A percentile compares a stretch with the other conserved stretches of the same genome.
Evolutionary conservation across 2,797 vertebrate genomes (phyloP).

Genomic region (Siniperca scherzeri): DNA sequence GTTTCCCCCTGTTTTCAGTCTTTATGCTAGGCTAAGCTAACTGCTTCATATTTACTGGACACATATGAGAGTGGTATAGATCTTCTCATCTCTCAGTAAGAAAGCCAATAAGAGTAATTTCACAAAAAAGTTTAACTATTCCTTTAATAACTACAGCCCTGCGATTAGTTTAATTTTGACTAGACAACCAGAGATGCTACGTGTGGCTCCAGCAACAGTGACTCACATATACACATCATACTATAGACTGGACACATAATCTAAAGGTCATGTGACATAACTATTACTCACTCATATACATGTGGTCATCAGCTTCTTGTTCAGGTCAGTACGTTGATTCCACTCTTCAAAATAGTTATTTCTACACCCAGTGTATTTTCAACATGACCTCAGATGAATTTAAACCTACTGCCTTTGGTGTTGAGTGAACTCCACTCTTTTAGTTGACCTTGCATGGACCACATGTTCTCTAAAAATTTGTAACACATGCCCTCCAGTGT

Average conservation of each 20-base stretch:
- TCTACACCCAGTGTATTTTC: not conserved
- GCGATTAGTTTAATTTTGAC: not conserved
- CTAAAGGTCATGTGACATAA: not conserved
- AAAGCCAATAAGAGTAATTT: not conserved
- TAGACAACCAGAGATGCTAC: not conserved
- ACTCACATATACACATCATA: not conserved
- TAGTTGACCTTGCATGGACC: conserved; percentile 15
- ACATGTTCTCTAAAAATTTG: conserved; percentile 18
- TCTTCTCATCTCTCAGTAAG: not conserved
- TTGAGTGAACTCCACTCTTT: conserved; percentile 11
- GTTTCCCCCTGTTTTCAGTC: not conserved
- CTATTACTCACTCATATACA: not conserved
- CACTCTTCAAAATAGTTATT: not conserved
- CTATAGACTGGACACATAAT: not conserved
- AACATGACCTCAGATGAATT: conserved; percentile 23
- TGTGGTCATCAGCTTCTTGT: not conserved
- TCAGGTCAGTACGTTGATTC: not conserved
- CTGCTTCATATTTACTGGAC: not conserved
- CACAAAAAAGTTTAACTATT: not conserved
- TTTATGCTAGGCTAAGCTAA: not conserved
- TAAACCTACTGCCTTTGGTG: conserved; percentile 9
- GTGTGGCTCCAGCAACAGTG: not conserved
- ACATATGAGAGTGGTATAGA: not conserved
- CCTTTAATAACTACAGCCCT: not conserved
- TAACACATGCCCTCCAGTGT: not conserved